Conservation (phyloP, 2,888 invertebrate species). For the Athalia rosae region DNA sequence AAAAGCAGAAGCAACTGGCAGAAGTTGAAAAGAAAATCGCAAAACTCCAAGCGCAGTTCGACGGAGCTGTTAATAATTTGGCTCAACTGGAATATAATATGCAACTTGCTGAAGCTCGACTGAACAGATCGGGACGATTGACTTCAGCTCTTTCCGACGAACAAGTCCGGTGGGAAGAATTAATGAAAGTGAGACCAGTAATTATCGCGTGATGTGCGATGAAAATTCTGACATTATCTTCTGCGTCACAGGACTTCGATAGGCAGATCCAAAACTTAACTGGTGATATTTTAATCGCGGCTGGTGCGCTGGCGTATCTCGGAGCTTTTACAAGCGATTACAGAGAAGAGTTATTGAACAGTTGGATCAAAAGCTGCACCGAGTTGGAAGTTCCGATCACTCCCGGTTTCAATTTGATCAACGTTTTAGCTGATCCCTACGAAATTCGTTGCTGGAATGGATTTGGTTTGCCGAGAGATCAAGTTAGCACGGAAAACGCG, state of each 20-base stretch:
- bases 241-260: conserved; percentile 76
- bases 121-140: conserved; percentile 88
- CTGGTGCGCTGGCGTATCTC: conserved; percentile 92
- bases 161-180: conserved; percentile 88
- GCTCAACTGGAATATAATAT: conserved; percentile 85
- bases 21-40: conserved; percentile 85
- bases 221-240: neutral
- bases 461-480: conserved; percentile 90
- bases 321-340: conserved; percentile 90
- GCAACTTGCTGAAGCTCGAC: conserved; percentile 84
- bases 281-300: conserved; percentile 91
- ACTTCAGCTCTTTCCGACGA: conserved; percentile 93
- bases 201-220: neutral
- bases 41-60: conserved; percentile 78
- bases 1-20: conserved; percentile 88
- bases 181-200: conserved; percentile 76
- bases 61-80: conserved; percentile 84
- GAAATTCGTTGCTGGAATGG: conserved; percentile 94
- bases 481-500: conserved; percentile 93
- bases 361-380: conserved; percentile 83
- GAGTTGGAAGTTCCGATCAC: conserved; percentile 83
- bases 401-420: conserved; percentile 80
- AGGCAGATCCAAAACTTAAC: conserved; percentile 82
- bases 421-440: conserved; percentile 87
- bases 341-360: conserved; percentile 79